Evolutionary conservation across 2,797 vertebrate genomes (phyloP), one percentile per base, ranked within the genome.

Genomic region (Nyctibius grandis): DNA sequence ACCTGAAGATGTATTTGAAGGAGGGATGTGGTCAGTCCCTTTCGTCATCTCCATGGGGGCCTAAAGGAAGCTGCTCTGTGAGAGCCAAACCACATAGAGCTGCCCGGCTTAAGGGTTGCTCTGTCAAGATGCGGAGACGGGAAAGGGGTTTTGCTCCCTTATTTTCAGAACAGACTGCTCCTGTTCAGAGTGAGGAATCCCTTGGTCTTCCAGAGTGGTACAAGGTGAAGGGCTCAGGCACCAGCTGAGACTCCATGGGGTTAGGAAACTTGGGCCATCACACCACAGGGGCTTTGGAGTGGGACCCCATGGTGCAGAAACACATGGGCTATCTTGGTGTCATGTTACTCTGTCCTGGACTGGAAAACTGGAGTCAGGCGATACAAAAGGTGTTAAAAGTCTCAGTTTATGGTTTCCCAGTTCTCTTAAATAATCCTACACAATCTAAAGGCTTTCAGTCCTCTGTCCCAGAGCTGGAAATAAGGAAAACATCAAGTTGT

Each of bases 121-220:
- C 21, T 65, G 6, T 26, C 29, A 72, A 45, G 10, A 26, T 0
- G 1, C 1, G 0, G 10, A 42, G 11, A 45, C 5, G 2, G 12
- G 14, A 36, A 69, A 69, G 6, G 9, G 60, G 29, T 9, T 81
- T 60, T n/a, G 7, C 6, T 56, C 22, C 4, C 5, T n/a, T 47
- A 16, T 31, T 81, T 60, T 50, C 28, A 44, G 57, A 77, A n/a
- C 9, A 51, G 20, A 6, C 5, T 72, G 11, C 19, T 64, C 16
- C 18, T 65, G 9, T 60, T 79, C 15, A 38, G 19, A 72, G 15
- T 14, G 8, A 34, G 4, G 3, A 26, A 45, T 26, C 8, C 21
- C 21, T 65, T 2, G 0, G 8, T 18, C 20, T 78, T 78, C 21
- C 12, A 34, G 40, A 40, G 59, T 36, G 15, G 15, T 54, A 48